These are phyloP conservation scores for Lamprotornis superbus DNA, from an alignment of 2,113 vertebrate species.

Conservation along the genomic window DNA sequence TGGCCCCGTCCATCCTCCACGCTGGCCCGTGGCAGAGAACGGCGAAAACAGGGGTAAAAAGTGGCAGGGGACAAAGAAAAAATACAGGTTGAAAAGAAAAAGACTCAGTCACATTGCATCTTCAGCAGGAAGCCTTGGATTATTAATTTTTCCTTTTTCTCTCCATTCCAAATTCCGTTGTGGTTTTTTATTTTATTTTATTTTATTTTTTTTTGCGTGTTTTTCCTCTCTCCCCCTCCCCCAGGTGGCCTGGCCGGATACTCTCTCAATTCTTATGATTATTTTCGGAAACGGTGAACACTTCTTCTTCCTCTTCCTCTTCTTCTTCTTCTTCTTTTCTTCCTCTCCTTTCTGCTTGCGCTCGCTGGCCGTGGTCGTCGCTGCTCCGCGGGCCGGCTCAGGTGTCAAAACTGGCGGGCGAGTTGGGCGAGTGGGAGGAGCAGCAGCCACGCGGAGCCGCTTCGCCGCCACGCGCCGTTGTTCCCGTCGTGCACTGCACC, in stretches of 20 bases:
- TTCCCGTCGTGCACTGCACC: constrained; percentile 92
- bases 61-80: background rate
- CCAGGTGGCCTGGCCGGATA: constrained; percentile 66
- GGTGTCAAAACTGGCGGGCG: constrained; percentile 84
- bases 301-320: background rate
- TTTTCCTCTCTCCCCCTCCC: constrained; percentile 60
- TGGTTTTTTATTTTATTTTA: too few species aligned
- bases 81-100: constrained; percentile 7
- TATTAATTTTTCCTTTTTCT: constrained; percentile 17
- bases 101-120: constrained; percentile 53
- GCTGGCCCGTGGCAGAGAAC: background rate
- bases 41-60: rapidly evolving
- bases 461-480: constrained; percentile 74
- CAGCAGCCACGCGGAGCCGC: constrained; percentile 77
- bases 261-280: constrained; percentile 67
- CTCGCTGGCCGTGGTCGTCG: constrained; percentile 20
- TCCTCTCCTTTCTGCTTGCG: background rate
- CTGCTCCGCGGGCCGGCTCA: constrained; percentile 33
- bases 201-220: background rate
- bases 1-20: background rate
- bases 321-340: background rate
- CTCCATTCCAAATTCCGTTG: constrained; percentile 43
- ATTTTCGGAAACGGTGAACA: constrained; percentile 58
- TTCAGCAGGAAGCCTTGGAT: constrained; percentile 64
- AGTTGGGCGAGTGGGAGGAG: constrained; percentile 78